Evolutionary conservation across 2,113 vertebrate genomes (phyloP).

Genomic region (Ictalurus punctatus): DNA sequence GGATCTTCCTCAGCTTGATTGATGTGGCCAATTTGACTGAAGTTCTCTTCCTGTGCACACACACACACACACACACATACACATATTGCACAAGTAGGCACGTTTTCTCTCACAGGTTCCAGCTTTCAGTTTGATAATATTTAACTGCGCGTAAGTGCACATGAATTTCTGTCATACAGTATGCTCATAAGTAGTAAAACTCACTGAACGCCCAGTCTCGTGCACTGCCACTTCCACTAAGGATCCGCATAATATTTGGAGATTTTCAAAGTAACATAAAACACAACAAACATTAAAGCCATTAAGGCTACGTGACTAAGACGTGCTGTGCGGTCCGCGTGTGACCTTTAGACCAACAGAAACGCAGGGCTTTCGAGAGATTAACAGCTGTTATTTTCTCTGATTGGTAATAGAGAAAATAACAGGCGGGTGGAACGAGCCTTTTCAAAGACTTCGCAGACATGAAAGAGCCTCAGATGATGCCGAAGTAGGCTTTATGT

Average conservation of each 20-base stretch:
- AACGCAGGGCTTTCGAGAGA: conserved; percentile 43
- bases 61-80: conserved; percentile 14
- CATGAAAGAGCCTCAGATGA: conserved; percentile 57
- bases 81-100: conserved; percentile 23
- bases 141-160: conserved; percentile 15
- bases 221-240: not conserved
- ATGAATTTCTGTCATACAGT: not conserved
- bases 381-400: conserved; percentile 68
- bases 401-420: conserved; percentile 70
- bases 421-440: conserved; percentile 56
- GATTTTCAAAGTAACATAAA: not conserved
- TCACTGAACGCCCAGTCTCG: not conserved
- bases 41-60: conserved; percentile 33
- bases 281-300: conserved; percentile 27
- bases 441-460: conserved; percentile 65
- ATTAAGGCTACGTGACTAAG: conserved; percentile 7
- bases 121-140: conserved; percentile 31
- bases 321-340: conserved; percentile 32
- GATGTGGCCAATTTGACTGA: conserved; percentile 43
- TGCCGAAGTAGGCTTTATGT: conserved; percentile 43
- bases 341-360: conserved; percentile 53
- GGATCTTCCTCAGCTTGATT: conserved; percentile 39
- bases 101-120: conserved; percentile 3
- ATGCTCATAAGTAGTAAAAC: not conserved
- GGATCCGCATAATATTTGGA: not conserved